Conservation (phyloP, 2,888 invertebrate genomes). For the Bellardia bayeri region DNA sequence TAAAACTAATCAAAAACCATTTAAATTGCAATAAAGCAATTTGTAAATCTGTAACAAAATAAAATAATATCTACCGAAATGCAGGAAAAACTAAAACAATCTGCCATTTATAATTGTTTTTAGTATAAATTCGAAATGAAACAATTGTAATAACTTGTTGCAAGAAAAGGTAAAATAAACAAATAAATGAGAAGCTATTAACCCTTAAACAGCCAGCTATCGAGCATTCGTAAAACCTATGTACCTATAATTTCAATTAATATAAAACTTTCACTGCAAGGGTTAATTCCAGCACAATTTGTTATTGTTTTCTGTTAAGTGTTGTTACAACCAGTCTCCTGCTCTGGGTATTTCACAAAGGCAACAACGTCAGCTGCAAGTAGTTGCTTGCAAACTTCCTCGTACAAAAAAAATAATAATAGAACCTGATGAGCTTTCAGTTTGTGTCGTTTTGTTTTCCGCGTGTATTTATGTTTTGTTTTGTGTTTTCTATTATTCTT, state of each 20-base stretch:
- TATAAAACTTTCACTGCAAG: neutral
- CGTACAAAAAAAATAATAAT: conserved; percentile 43
- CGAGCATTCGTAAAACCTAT: neutral
- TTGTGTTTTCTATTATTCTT: conserved; percentile 41
- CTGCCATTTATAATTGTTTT: conserved; percentile 44
- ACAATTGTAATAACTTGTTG: conserved; percentile 42
- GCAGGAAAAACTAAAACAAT: conserved; percentile 46
- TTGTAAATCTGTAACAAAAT: conserved; percentile 42
- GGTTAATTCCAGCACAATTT: conserved; percentile 26
- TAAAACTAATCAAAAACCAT: conserved; percentile 25
- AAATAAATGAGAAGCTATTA: conserved; percentile 28
- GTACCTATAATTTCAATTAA: neutral
- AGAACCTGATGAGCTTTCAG: conserved; percentile 56
- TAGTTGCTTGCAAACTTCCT: conserved; percentile 44
- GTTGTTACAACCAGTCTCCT: conserved; percentile 3
- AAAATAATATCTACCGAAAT: conserved; percentile 10
- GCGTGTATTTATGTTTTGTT: conserved; percentile 27
- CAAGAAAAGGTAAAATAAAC: neutral
- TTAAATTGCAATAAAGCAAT: conserved; percentile 53
- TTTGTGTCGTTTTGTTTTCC: conserved; percentile 3
- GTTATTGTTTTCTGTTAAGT: conserved; percentile 20
- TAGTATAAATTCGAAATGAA: conserved; percentile 29
- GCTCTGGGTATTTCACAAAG: conserved; percentile 11
- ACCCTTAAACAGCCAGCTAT: conserved; percentile 7
- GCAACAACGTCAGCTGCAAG: conserved; percentile 53